Conservation (phyloP, 2,113 vertebrate species). For the Stigmatopora argus region DNA sequence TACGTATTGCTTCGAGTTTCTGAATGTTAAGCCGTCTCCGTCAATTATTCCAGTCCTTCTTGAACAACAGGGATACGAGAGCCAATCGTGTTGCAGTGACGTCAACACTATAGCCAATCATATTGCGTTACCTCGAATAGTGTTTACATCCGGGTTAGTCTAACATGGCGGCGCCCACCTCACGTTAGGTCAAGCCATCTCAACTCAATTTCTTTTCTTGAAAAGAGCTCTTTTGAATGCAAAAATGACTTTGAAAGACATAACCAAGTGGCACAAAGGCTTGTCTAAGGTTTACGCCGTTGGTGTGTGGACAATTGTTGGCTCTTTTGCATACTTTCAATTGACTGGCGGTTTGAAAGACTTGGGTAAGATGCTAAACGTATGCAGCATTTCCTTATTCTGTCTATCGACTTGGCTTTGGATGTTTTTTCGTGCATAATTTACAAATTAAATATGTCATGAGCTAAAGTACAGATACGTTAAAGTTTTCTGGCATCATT, state of each 20-base stretch:
- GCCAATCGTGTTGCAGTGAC: no score
- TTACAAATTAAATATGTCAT: neutral
- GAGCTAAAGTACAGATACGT: neutral
- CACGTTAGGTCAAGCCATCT: no score
- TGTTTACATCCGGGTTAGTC: conserved; percentile 14
- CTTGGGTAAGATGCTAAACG: conserved; percentile 25
- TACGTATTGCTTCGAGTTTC: no score
- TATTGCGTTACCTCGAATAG: no score
- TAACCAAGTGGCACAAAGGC: conserved; percentile 44
- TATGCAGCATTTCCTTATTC: neutral
- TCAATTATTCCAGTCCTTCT: no score
- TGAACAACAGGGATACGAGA: no score
- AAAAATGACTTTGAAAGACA: conserved; percentile 29
- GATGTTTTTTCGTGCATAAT: no score
- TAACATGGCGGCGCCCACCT: conserved; percentile 13
- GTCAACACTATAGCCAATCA: no score
- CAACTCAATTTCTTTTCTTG: neutral
- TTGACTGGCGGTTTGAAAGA: conserved; percentile 18
- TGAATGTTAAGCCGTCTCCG: no score
- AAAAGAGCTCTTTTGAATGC: neutral
- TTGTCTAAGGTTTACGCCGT: conserved; percentile 45
- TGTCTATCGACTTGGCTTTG: no score
- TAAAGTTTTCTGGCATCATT: neutral
- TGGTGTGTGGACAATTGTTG: conserved; percentile 63
- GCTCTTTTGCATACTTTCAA: conserved; percentile 33